Conservation (phyloP, 1,140 invertebrate genomes). For the Archegozetes longisetosus region DNA sequence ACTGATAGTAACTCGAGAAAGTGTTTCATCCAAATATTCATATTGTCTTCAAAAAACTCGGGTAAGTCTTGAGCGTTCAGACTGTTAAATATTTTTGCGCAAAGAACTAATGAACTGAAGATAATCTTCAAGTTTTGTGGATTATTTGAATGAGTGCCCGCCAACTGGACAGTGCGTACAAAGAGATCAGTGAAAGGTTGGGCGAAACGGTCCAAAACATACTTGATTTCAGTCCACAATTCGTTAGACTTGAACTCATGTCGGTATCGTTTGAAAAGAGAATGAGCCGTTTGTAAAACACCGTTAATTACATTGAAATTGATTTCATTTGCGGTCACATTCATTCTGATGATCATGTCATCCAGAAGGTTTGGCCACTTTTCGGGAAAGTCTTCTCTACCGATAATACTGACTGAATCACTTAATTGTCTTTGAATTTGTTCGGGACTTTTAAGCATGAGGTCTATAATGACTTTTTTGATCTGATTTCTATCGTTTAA, state of each 20-base stretch:
- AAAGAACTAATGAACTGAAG: conserved; percentile 69
- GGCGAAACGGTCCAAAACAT: conserved; percentile 83
- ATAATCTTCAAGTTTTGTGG: conserved; percentile 64
- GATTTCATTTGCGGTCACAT: conserved; percentile 47
- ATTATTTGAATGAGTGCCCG: conserved; percentile 57
- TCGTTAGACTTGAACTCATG: conserved; percentile 88
- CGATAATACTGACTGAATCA: conserved; percentile 88
- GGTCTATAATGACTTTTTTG: conserved; percentile 67
- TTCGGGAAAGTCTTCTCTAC: conserved; percentile 78
- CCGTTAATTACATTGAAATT: conserved; percentile 83
- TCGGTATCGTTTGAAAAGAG: conserved; percentile 85
- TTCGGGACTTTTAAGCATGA: conserved; percentile 82
- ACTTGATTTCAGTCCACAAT: conserved; percentile 92
- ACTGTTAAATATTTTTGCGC: conserved; percentile 93
- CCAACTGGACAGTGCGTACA: conserved; percentile 66
- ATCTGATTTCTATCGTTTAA: conserved; percentile 55
- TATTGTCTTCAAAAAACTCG: conserved; percentile 97
- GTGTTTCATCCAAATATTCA: conserved; percentile 80
- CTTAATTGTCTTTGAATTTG: conserved; percentile 83
- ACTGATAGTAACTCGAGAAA: conserved; percentile 61
- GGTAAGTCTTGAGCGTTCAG: conserved; percentile 92
- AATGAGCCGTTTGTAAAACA: conserved; percentile 81
- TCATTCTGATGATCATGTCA: conserved; percentile 12
- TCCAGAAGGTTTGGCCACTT: conserved; percentile 77
- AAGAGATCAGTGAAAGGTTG: conserved; percentile 81